These are phyloP conservation scores for Psittacula derbiana DNA, from an alignment of 2,797 vertebrate species.

Conservation along the genomic window DNA sequence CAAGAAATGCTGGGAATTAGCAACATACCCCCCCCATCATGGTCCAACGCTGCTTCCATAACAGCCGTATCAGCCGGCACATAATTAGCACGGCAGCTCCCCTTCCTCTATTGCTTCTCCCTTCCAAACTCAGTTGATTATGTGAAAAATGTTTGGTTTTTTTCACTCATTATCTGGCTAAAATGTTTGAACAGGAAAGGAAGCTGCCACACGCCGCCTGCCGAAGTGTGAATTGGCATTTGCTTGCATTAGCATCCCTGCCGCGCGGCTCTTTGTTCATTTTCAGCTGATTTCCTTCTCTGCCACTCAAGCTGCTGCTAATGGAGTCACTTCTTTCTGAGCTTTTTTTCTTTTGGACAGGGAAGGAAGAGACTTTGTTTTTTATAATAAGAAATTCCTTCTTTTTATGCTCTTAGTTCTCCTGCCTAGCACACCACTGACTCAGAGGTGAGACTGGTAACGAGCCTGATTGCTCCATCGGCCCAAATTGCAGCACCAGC, in stretches of 20 bases:
- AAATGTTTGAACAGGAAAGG: conserved; percentile 37
- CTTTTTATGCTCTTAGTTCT: background rate
- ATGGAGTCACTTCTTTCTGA: background rate
- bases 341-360: background rate
- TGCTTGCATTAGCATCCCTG: conserved; percentile 9
- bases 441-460: background rate
- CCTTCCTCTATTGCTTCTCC: background rate
- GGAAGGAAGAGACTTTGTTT: accelerated
- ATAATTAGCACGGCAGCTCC: background rate
- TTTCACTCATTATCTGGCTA: conserved; percentile 37
- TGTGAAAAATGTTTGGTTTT: background rate
- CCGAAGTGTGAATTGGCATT: conserved; percentile 43
- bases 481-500: background rate
- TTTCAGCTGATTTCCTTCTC: conserved; percentile 13
- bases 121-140: background rate
- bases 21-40: accelerated
- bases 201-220: background rate
- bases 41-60: background rate
- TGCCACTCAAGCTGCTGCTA: conserved; percentile 36
- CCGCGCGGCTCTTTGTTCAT: background rate
- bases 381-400: background rate
- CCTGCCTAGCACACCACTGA: background rate
- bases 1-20: background rate
- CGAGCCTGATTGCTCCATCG: background rate
- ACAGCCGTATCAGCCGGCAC: background rate